A percentile compares a stretch with the other conserved stretches of the same genome.
phyloP scores from a whole-genome alignment of 2,888 invertebrate species.

The Pyrrhia umbra region DNA sequence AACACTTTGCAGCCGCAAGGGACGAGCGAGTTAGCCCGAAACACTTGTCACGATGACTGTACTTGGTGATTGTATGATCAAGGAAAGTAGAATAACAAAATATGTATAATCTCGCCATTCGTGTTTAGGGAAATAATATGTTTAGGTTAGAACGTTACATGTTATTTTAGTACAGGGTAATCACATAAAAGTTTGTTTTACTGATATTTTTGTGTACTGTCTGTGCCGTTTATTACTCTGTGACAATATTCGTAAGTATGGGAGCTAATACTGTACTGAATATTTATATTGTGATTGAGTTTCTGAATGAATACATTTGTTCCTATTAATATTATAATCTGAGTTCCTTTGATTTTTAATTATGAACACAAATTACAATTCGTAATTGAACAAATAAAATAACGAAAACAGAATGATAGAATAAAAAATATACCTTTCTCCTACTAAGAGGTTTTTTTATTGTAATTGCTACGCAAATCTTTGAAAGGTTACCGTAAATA shows the following conservation, averaged over 20 bases:
- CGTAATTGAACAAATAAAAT: no score
- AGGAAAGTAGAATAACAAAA: slow-evolving; percentile 44
- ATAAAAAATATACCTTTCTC: no score
- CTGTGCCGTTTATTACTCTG: slow-evolving; percentile 35
- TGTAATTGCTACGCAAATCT: no score
- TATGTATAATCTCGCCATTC: slow-evolving; percentile 31
- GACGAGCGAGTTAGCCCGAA: slow-evolving; percentile 55
- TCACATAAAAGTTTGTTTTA: slow-evolving; percentile 30
- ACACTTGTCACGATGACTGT: slow-evolving; percentile 42
- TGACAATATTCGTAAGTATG: slow-evolving; percentile 22
- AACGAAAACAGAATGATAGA: no score
- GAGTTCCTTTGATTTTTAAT: no score
- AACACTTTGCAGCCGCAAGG: slow-evolving; percentile 59
- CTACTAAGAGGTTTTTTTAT: no score
- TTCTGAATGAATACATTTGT: not conserved
- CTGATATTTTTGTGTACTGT: slow-evolving; percentile 13
- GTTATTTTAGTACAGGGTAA: slow-evolving; percentile 23
- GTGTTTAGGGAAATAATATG: slow-evolving; percentile 26
- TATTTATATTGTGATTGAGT: not conserved
- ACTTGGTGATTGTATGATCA: slow-evolving; percentile 42
- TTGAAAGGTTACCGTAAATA: no score
- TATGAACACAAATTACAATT: not conserved
- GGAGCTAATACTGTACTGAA: slow-evolving; percentile 6
- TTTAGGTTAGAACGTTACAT: slow-evolving; percentile 15
- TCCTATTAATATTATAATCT: not conserved